A percentile compares a stretch with the other conserved stretches of the same genome.
Evolutionary conservation across 2,113 vertebrate species (phyloP).

Genomic region (Lasiurus borealis): DNA sequence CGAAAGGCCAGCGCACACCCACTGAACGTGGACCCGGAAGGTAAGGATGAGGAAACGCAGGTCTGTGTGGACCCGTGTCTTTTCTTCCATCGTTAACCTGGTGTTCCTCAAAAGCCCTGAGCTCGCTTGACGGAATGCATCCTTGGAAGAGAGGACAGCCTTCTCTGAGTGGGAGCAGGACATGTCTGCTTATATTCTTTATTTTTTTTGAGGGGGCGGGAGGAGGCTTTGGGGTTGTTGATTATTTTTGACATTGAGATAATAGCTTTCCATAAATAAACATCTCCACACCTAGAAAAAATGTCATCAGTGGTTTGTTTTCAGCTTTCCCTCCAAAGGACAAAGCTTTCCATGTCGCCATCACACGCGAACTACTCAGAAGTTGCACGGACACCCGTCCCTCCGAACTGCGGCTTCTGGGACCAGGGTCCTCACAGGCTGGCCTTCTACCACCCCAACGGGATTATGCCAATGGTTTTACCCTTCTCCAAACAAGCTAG

Average conservation of each 20-base stretch:
- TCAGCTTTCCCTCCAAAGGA: background rate
- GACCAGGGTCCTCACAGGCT: background rate
- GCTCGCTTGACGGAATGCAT: background rate
- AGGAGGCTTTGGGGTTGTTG: background rate
- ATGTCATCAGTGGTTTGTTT: background rate
- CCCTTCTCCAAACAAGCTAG: background rate
- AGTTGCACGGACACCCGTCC: too few relatives aligned
- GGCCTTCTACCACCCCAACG: rapidly evolving
- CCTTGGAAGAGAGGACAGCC: background rate
- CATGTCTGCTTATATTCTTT: background rate
- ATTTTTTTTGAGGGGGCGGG: background rate
- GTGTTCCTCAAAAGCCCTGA: background rate
- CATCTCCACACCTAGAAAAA: background rate
- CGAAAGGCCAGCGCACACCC: background rate
- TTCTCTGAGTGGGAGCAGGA: background rate
- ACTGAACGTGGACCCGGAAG: too few relatives aligned
- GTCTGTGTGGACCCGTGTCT: background rate
- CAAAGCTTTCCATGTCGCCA: background rate
- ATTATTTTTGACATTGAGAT: background rate
- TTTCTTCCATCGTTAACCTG: background rate
- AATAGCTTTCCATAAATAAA: background rate
- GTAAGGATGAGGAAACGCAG: too few relatives aligned
- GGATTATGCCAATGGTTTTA: background rate
- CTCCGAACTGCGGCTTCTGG: background rate
- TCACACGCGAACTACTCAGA: background rate